A percentile compares a stretch with the other conserved stretches of the same genome.
phyloP scores from a whole-genome alignment of 2,888 invertebrate species.

The Tryphoninae sp. region DNA sequence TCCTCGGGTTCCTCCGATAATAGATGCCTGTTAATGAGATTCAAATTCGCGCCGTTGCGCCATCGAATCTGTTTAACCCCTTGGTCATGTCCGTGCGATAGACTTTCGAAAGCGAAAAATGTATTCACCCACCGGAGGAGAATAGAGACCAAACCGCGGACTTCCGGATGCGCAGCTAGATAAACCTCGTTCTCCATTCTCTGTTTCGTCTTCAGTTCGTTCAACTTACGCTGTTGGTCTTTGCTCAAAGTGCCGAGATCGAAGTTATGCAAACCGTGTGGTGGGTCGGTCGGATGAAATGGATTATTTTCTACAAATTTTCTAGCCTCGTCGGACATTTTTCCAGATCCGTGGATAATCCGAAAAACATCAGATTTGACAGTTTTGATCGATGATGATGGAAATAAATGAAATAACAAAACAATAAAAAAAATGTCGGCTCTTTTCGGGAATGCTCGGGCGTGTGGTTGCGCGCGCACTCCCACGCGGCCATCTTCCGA shows the following conservation, averaged over 20 bases:
- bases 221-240: constrained; percentile 67
- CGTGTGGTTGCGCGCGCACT: too few relatives aligned
- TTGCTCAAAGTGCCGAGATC: constrained; percentile 68
- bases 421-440: constrained; percentile 21
- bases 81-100: constrained; percentile 6
- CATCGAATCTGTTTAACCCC: constrained; percentile 38
- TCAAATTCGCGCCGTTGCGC: constrained; percentile 30
- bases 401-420: constrained; percentile 9
- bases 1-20: constrained; percentile 62
- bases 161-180: constrained; percentile 71
- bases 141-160: constrained; percentile 69
- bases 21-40: constrained; percentile 65
- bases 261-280: constrained; percentile 68
- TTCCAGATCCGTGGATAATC: not conserved
- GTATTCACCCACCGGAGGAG: constrained; percentile 67
- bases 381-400: not conserved
- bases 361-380: constrained; percentile 13
- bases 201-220: constrained; percentile 63
- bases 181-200: constrained; percentile 70
- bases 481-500: too few relatives aligned
- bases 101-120: not conserved
- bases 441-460: too few relatives aligned
- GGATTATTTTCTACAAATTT: constrained; percentile 53
- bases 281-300: constrained; percentile 72
- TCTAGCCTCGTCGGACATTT: constrained; percentile 56